A percentile compares a stretch with the other conserved stretches of the same genome.
Conservation (phyloP, 2,113 vertebrate genomes). For the Solenodon paradoxus region DNA sequence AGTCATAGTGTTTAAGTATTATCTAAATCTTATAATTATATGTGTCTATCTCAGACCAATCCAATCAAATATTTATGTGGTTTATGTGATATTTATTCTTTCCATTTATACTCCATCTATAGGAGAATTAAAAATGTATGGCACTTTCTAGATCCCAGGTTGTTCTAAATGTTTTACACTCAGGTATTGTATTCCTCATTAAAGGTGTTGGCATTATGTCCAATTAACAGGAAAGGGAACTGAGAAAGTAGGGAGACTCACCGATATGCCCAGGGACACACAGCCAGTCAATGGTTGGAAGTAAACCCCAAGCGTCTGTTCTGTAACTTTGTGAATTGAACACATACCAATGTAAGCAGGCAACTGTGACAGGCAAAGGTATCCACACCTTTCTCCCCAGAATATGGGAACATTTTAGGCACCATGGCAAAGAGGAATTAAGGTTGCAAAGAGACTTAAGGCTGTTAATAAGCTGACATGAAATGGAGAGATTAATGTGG, state of each 20-base stretch:
- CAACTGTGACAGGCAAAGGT: fast-evolving
- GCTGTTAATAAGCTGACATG: neutral
- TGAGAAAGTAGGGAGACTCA: neutral
- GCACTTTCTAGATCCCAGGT: neutral
- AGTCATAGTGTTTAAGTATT: neutral
- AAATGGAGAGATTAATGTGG: neutral
- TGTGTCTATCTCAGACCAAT: neutral
- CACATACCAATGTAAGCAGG: neutral
- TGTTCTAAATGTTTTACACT: neutral
- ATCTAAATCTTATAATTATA: neutral
- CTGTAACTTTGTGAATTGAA: neutral
- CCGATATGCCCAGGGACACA: fast-evolving
- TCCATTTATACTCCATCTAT: neutral
- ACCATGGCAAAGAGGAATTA: neutral
- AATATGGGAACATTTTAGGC: fast-evolving
- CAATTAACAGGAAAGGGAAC: neutral
- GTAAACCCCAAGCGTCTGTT: neutral
- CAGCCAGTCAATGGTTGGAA: neutral
- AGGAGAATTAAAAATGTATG: neutral
- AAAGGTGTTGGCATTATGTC: neutral
- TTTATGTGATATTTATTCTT: neutral
- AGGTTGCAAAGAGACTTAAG: neutral
- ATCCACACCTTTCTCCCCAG: no score
- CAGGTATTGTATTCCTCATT: neutral
- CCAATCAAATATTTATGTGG: neutral